Percentiles rank a stretch among this genome's conserved stretches.
These are phyloP conservation scores for Molorchus minor DNA, from an alignment of 2,888 invertebrate genomes.

Conservation along the genomic window DNA sequence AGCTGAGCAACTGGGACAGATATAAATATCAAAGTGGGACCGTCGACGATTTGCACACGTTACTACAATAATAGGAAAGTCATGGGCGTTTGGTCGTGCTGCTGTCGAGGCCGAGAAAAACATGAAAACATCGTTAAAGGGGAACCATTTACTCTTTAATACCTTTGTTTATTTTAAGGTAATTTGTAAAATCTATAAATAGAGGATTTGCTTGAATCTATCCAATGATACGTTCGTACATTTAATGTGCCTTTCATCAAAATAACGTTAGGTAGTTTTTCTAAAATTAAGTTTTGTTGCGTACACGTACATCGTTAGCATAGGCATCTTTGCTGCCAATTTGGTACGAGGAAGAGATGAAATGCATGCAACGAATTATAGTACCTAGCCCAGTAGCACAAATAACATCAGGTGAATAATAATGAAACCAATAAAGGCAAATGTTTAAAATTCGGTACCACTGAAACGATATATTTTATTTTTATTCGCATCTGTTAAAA, in stretches of 20 bases:
- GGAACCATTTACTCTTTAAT: conserved; percentile 10
- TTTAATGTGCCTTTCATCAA: too few species aligned
- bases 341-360: too few species aligned
- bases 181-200: conserved; percentile 7
- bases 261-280: too few species aligned
- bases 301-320: too few species aligned
- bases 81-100: conserved; percentile 1
- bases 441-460: too few species aligned
- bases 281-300: conserved; percentile 8
- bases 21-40: conserved; percentile 5
- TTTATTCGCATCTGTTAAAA: too few species aligned
- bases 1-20: conserved; percentile 7
- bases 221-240: neutral
- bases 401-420: too few species aligned
- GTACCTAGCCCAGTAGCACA: too few species aligned
- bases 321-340: too few species aligned
- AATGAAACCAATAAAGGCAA: too few species aligned
- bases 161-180: conserved; percentile 8
- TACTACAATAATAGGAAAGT: conserved; percentile 5
- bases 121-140: conserved; percentile 11
- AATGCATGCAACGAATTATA: too few species aligned
- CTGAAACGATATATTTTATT: too few species aligned
- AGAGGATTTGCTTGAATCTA: neutral
- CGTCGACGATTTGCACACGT: conserved; percentile 16
- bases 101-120: conserved; percentile 14